These are phyloP conservation scores for Ganaspis sp. DNA, from an alignment of 1,140 invertebrate genomes.

Conservation along the genomic window DNA sequence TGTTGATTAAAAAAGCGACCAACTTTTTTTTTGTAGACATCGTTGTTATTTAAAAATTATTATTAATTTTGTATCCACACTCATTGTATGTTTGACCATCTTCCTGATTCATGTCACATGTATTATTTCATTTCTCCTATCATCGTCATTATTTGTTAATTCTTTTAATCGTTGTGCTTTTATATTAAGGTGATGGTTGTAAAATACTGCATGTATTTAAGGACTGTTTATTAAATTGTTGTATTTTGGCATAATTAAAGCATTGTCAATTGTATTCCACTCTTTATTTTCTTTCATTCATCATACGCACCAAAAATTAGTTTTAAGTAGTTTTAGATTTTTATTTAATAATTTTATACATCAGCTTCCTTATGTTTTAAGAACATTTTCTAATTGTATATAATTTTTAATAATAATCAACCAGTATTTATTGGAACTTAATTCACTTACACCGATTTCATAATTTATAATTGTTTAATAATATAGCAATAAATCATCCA, in stretches of 20 bases:
- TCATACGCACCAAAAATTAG: constrained; percentile 1
- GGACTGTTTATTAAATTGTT: constrained; percentile 71
- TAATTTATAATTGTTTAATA: too few species aligned
- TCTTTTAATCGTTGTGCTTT: constrained; percentile 51
- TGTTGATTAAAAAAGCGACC: constrained; percentile 14
- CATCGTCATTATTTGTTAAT: constrained; percentile 46
- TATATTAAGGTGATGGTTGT: constrained; percentile 69
- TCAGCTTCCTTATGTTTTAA: too few species aligned
- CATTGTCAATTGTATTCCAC: constrained; percentile 62
- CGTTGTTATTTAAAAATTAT: background rate
- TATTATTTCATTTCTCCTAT: constrained; percentile 49
- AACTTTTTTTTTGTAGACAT: constrained; percentile 31
- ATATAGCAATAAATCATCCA: too few species aligned
- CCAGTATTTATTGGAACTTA: too few species aligned
- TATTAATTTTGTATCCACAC: constrained; percentile 33
- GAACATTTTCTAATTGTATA: background rate
- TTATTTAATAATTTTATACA: background rate
- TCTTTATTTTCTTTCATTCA: constrained; percentile 47
- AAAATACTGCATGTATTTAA: constrained; percentile 69
- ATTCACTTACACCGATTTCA: too few species aligned
- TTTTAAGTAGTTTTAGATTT: constrained; percentile 7
- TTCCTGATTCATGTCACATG: constrained; percentile 49
- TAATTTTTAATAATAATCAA: background rate
- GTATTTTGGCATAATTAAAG: constrained; percentile 69
- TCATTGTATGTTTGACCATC: constrained; percentile 41